Conservation (phyloP, 2,797 vertebrate genomes). For the Eulemur albifrons region DNA sequence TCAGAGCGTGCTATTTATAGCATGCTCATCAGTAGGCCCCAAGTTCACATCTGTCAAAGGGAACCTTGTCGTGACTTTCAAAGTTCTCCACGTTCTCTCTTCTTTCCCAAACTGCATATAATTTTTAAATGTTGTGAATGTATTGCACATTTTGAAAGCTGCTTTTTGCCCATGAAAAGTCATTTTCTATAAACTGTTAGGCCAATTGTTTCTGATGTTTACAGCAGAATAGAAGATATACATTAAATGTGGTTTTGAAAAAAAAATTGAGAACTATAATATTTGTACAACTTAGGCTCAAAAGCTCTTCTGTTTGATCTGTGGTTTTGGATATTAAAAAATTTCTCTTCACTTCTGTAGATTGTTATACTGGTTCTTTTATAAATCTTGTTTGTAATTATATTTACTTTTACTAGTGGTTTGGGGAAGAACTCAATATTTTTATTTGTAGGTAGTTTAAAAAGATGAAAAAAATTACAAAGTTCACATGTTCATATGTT, state of each 20-base stretch:
- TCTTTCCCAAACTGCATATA: constrained; percentile 71
- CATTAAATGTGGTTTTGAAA: constrained; percentile 46
- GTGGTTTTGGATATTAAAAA: background rate
- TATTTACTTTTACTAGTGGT: background rate
- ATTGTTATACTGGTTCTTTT: constrained; percentile 7
- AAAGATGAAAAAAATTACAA: background rate
- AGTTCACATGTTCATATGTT: constrained; percentile 7
- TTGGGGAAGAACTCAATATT: background rate
- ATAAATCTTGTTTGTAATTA: constrained; percentile 6
- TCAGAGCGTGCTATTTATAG: constrained; percentile 81
- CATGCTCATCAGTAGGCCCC: constrained; percentile 68
- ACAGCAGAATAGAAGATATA: constrained; percentile 71
- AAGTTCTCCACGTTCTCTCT: constrained; percentile 74
- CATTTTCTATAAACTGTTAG: constrained; percentile 75
- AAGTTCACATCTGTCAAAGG: constrained; percentile 77
- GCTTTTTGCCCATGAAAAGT: constrained; percentile 72
- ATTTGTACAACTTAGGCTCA: constrained; percentile 24
- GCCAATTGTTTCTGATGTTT: constrained; percentile 71
- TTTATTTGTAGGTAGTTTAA: background rate
- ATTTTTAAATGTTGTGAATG: constrained; percentile 77
- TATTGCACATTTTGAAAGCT: constrained; percentile 78
- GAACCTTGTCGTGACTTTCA: constrained; percentile 80
- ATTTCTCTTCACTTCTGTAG: background rate
- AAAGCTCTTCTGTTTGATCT: constrained; percentile 12
- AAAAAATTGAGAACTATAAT: constrained; percentile 67